These are phyloP conservation scores for Acanthosepion lycidas DNA, from an alignment of 2,888 invertebrate species.

Conservation along the genomic window DNA sequence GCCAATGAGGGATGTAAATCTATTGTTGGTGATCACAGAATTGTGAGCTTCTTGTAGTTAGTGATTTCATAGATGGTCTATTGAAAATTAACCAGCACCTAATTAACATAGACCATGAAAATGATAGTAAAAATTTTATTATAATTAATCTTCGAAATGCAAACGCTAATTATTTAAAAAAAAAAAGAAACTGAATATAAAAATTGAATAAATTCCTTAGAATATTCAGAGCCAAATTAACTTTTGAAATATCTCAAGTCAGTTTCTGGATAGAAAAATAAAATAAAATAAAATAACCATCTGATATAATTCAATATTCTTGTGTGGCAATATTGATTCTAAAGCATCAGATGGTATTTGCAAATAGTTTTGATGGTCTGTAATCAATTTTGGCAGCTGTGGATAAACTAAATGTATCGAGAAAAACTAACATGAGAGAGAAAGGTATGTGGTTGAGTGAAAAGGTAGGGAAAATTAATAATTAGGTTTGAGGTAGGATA, in stretches of 20 bases:
- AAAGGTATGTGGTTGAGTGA: neutral
- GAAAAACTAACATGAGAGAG: neutral
- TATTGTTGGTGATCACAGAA: too few species aligned
- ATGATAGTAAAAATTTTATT: neutral
- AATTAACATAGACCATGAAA: neutral
- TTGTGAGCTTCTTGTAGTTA: too few species aligned
- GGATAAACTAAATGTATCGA: neutral
- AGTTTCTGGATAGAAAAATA: neutral
- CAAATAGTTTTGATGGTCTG: neutral
- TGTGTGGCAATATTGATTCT: neutral
- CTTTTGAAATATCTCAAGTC: neutral
- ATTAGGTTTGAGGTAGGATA: neutral
- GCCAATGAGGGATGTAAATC: too few species aligned
- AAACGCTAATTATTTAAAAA: neutral
- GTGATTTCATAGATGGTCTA: neutral
- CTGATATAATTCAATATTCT: conserved; percentile 9
- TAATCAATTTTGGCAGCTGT: conserved; percentile 33
- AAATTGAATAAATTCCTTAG: neutral
- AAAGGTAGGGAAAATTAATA: neutral
- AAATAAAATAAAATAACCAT: neutral
- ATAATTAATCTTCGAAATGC: neutral
- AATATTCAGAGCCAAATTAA: neutral
- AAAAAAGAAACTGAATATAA: too few species aligned
- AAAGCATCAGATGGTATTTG: conserved; percentile 2
- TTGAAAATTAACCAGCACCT: neutral